These are phyloP conservation scores for Athalia rosae DNA, from an alignment of 2,888 invertebrate species.

Conservation along the genomic window DNA sequence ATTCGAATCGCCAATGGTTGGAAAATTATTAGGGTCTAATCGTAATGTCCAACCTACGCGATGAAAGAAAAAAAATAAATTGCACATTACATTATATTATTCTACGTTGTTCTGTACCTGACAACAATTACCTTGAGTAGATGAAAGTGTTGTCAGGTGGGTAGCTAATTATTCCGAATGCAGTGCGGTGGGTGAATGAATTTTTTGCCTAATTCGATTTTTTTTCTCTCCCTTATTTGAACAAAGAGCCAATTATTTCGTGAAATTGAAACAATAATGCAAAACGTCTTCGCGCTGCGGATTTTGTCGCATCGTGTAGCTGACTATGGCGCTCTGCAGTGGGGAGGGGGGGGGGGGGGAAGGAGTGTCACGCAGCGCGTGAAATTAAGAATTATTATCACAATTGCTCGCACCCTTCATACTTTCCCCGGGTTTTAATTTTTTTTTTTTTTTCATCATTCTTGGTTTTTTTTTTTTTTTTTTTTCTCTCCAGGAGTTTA, in stretches of 20 bases:
- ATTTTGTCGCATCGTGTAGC: background rate
- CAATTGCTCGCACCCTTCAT: conserved; percentile 22
- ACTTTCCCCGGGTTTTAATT: background rate
- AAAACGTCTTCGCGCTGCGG: background rate
- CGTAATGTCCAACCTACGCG: background rate
- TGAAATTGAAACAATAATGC: conserved; percentile 36
- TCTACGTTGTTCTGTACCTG: background rate
- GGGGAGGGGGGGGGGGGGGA: background rate
- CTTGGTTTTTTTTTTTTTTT: too few relatives aligned
- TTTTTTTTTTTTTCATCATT: background rate
- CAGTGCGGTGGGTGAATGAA: background rate
- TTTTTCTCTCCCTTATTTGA: background rate
- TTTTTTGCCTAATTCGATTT: background rate
- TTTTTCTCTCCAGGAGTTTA: background rate
- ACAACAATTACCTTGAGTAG: conserved; percentile 23
- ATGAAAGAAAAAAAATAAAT: background rate
- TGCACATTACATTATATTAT: conserved; percentile 2
- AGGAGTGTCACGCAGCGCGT: conserved; percentile 32
- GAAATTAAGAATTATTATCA: conserved; percentile 37
- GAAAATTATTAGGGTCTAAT: too few relatives aligned
- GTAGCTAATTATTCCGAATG: background rate
- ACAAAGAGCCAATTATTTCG: conserved; percentile 30
- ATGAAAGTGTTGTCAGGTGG: conserved; percentile 2
- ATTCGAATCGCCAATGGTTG: too few relatives aligned
- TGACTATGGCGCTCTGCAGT: too few relatives aligned